phyloP scores from a whole-genome alignment of 2,113 vertebrate species.

The Addax nasomaculatus region DNA sequence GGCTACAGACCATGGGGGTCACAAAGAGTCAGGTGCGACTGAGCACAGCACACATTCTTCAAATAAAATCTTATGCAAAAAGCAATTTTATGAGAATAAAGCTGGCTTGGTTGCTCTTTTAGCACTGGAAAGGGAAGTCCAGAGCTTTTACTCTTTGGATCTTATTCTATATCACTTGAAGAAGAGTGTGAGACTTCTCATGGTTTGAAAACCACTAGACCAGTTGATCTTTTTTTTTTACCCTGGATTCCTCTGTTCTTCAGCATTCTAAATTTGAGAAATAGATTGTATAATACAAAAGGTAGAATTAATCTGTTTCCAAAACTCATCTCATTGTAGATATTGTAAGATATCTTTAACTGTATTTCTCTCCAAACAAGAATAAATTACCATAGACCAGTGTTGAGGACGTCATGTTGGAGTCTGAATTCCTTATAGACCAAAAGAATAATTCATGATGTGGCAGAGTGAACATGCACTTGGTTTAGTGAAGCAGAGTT shows the following conservation, averaged over 20 bases:
- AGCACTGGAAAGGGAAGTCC: background rate
- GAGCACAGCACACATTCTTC: background rate
- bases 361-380: background rate
- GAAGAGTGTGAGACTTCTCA: background rate
- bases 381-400: background rate
- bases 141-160: background rate
- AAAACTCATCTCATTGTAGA: background rate
- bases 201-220: conserved; percentile 12
- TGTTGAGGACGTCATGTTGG: background rate
- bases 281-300: conserved; percentile 9
- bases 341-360: background rate
- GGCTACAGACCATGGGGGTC: background rate
- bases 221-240: background rate
- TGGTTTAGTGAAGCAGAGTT: background rate
- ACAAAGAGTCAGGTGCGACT: background rate
- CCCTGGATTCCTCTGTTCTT: background rate
- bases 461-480: background rate
- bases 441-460: background rate
- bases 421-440: background rate
- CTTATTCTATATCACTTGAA: background rate
- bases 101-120: background rate
- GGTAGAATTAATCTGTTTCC: background rate
- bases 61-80: background rate
- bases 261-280: background rate
- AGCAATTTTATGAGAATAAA: background rate